Base-by-base conservation (phyloP, 2,888 invertebrate species). In the Philereme transversata region DNA sequence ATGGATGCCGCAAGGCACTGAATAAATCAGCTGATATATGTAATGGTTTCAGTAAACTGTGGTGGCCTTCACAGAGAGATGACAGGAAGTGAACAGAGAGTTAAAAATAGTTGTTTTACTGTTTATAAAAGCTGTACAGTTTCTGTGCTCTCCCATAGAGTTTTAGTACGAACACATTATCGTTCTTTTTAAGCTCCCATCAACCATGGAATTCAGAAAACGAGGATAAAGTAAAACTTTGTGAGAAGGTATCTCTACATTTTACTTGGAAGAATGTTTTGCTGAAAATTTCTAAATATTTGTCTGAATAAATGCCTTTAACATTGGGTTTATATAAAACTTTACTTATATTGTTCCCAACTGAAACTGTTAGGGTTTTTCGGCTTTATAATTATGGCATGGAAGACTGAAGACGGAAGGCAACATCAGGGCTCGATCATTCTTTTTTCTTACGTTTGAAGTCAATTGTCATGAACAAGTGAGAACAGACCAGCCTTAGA, bases 141-240 rank as follows among this genome's bases (percentile, higher is more conserved):
- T 40, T 41, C 52, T 44, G 48, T 60, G 38, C 11, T n/a, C 44
- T 22, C 44, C 53, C 35, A 22, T 35, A 52, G 48, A n/a, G 52
- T 52, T 49, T 48, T 11, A 51, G 38, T 38, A 48, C 43, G 41
- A 51, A 48, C 54, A 45, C 51, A 44, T 56, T 52, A 40, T 8
- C 43, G n/a, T 41, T 54, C 49, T 43, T 41, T 41, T 22, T 35
- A 50, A 46, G 43, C 36, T 44, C 10, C 47, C 44, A 49, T 53
- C 50, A 40, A 60, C 60, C 45, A 35, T 22, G 50, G 51, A 51
- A 46, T 54, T 54, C 46, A 51, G 50, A 46, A 50, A 50, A 54
- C 45, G 44, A 45, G 9, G 9, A 46, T 46, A 40, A 54, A 45
- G 50, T 22, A 45, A 33, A 59, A 46, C 35, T 49, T 22, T 6